Evolutionary conservation across 2,113 vertebrate genomes (phyloP), one percentile per base, ranked within the genome.

Genomic region (Dipodomys ordii): DNA sequence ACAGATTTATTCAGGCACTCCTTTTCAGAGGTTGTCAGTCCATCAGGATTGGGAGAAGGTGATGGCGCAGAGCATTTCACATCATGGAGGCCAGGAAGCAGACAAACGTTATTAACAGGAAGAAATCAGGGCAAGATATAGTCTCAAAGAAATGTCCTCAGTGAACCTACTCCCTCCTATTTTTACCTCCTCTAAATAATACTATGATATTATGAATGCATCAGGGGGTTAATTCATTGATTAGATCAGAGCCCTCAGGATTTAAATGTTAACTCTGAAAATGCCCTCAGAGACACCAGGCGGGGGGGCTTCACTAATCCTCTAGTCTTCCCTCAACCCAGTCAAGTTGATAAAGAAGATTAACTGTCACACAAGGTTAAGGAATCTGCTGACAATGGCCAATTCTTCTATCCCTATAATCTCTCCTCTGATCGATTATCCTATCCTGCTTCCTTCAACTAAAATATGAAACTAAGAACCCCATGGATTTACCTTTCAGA

Each of bases 381-480:
- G 62, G 32, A 85, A 86, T 32, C 57, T 83, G 62, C 67, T 89
- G 15, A 90, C 8, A 57, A 28, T 79, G 78, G 88, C 35, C 82
- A 46, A 49, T 62, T 65, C 27, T 46, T 65, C 72, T 81, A 69
- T 16, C 57, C 53, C 77, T 64, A 39, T 30, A 81, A 73, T 80
- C 53, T 84, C 2, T 78, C 81, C 65, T 87, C 46, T 91, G 77
- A 73, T 39, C 44, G 67, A 57, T 76, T 32, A 81, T 1, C 32
- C 16, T 80, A n/a, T 0, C 8, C 15, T 39, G 18, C 62, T 46
- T 94, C 49, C 30, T 44, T 88, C 23, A 57, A 77, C 86, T 77
- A 46, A 90, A 85, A 69, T 76, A 53, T 67, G 87, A 77, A 86
- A 64, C n/a, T 86, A 76, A 93, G 69, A 90, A 79, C 0, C 32